Percentiles rank a stretch among this genome's conserved stretches.
Evolutionary conservation across 1,140 invertebrate genomes (phyloP).

Genomic region (Aleiodes sp.): DNA sequence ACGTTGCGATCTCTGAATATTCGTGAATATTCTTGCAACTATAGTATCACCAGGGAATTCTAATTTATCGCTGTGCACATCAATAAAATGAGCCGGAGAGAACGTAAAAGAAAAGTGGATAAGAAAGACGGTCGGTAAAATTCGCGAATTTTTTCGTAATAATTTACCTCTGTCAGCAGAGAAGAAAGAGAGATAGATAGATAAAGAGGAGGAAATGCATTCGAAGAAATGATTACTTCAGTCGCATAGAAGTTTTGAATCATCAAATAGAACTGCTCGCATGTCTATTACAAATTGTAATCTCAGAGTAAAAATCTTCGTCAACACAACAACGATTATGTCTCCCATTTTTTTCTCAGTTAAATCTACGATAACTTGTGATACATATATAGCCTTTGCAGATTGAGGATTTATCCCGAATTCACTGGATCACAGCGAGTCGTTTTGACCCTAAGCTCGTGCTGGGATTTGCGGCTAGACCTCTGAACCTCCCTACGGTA

Average conservation of each 20-base stretch:
- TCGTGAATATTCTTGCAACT: not conserved
- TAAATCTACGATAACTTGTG: not conserved
- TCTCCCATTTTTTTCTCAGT: not conserved
- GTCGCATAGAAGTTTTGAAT: not conserved
- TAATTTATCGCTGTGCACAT: not conserved
- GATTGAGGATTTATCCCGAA: not conserved
- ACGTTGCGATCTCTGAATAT: not conserved
- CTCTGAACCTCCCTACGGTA: conserved; percentile 7
- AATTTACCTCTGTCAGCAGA: not conserved
- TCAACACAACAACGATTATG: not conserved
- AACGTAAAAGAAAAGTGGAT: not conserved
- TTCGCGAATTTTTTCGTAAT: conserved; percentile 4
- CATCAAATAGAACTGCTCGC: no score
- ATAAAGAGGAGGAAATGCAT: no score
- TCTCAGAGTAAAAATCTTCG: no score
- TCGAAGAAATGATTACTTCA: not conserved
- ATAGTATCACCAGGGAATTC: not conserved
- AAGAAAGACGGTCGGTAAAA: not conserved
- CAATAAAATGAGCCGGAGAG: not conserved
- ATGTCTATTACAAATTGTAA: no score
- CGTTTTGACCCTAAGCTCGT: conserved; percentile 19
- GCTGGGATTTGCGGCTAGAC: conserved; percentile 29
- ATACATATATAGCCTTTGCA: conserved; percentile 2
- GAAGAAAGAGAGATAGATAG: not conserved
- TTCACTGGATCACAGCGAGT: not conserved